These are phyloP conservation scores for Macaria notata DNA, from an alignment of 2,888 invertebrate genomes.

Conservation along the genomic window DNA sequence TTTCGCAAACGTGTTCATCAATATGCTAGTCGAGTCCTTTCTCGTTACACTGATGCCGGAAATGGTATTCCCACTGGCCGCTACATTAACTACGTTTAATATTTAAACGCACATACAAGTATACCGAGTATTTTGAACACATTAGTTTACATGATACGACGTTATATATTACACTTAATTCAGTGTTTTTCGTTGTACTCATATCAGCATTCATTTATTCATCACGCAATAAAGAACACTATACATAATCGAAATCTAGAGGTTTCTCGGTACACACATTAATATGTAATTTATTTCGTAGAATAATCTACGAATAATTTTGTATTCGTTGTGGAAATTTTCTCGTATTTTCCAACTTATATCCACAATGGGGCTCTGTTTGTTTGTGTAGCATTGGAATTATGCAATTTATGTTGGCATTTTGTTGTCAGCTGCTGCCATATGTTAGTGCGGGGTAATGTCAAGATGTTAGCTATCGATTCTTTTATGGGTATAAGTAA, in stretches of 20 bases:
- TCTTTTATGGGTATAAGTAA: conserved; percentile 51
- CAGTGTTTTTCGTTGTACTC: conserved; percentile 31
- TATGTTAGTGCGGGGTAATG: conserved; percentile 46
- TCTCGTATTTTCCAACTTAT: conserved; percentile 27
- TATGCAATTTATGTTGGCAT: conserved; percentile 43
- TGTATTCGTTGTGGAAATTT: conserved; percentile 34
- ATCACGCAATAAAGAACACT: conserved; percentile 37
- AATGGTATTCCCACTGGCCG: conserved; percentile 42
- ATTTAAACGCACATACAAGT: conserved; percentile 2
- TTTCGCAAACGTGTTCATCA: conserved; percentile 64
- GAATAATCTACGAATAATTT: conserved; percentile 35
- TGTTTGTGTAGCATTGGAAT: conserved; percentile 30
- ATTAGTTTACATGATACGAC: conserved; percentile 1
- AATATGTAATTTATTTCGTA: conserved; percentile 35
- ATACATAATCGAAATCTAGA: conserved; percentile 25
- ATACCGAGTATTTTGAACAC: background rate
- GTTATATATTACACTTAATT: conserved; percentile 9
- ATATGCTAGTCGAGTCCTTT: conserved; percentile 54
- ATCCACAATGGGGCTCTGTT: conserved; percentile 10
- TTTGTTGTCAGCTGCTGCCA: conserved; percentile 54
- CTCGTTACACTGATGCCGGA: conserved; percentile 50
- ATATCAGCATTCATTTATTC: conserved; percentile 50
- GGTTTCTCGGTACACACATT: conserved; percentile 38
- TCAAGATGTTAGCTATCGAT: conserved; percentile 48
- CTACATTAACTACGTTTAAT: conserved; percentile 25